Base-by-base conservation (phyloP, 2,113 vertebrate genomes). In the Melanerpes aurifrons region DNA sequence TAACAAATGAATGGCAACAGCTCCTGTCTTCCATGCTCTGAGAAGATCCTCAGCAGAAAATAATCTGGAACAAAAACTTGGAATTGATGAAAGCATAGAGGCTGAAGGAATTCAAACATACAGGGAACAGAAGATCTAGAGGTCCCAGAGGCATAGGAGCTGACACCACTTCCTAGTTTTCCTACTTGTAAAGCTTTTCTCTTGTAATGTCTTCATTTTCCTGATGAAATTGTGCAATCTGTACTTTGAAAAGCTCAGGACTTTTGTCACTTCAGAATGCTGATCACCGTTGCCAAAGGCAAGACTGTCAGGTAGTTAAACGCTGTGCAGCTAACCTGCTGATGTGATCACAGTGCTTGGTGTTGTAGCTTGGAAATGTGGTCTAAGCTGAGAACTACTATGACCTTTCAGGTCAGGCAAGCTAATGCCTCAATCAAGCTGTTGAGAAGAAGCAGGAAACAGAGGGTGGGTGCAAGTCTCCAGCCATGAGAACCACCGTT, bases 41-140 rank as follows among this genome's bases (percentile, higher is more conserved):
- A 90, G 78, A 80, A 87, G 68, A 67, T 76, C 50, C 61, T 25
- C 59, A 73, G 75, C 45, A 79, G 59, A 82, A 92, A 91, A 89
- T 31, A 69, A 80, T 29, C 32, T 24, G 37, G 64, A 81, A 87
- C 12, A 86, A 86, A 90, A 82, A n/a, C 14, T 50, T 83, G 13
- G 31, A 78, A 54, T 21, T 66, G 26, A 35, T 74, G 45, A 62
- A 81, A 82, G 14, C 1, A 1, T 9, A 59, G 67, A 67, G 19
- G 29, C 47, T 91, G 69, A 87, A 62, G 21, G 35, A 25, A 82
- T 12, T 8, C 28, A 84, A 73, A 70, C 0, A 1, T 37, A 63
- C 3, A 29, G 14, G 54, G 11, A 88, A 64, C 12, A 31, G 21
- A 77, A 86, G 35, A 88, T 89, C 15, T 2, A 2, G 48, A 71